Percentiles rank a stretch among this genome's conserved stretches.
phyloP scores from a whole-genome alignment of 2,797 vertebrate species.

The Hyperoplus immaculatus region DNA sequence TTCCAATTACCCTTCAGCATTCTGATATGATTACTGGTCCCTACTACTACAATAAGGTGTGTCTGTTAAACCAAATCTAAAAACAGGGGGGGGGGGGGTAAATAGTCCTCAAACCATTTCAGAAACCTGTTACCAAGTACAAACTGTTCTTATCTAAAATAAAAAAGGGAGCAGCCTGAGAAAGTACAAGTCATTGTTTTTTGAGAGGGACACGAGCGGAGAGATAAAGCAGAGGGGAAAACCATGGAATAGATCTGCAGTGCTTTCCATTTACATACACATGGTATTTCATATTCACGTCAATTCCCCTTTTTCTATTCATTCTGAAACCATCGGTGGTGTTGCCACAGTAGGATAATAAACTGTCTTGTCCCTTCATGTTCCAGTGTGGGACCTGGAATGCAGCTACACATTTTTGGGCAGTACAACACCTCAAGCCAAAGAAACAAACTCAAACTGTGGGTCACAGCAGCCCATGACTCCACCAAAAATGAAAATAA shows the following conservation, averaged over 20 bases:
- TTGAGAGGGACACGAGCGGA: slow-evolving; percentile 21
- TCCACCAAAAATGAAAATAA: slow-evolving; percentile 12
- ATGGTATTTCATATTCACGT: slow-evolving; percentile 60
- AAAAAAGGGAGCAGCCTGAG: background rate
- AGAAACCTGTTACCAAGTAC: slow-evolving; percentile 19
- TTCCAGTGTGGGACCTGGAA: slow-evolving; percentile 50
- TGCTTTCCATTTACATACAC: background rate
- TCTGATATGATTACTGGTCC: slow-evolving; percentile 11
- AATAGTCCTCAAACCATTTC: slow-evolving; percentile 8
- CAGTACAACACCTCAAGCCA: slow-evolving; percentile 37
- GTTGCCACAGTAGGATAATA: slow-evolving; percentile 52
- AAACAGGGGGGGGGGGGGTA: background rate
- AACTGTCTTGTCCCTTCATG: slow-evolving; percentile 69
- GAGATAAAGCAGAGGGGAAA: slow-evolving; percentile 2
- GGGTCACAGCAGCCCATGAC: slow-evolving; percentile 9
- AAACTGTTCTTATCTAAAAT: slow-evolving; percentile 27
- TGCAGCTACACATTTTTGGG: slow-evolving; percentile 29
- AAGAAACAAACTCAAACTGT: slow-evolving; percentile 30
- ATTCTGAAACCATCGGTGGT: slow-evolving; percentile 47
- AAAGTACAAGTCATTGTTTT: slow-evolving; percentile 16
- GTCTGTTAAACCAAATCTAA: slow-evolving; percentile 9
- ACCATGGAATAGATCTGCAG: slow-evolving; percentile 3
- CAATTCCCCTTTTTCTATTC: slow-evolving; percentile 41
- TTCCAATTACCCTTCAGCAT: slow-evolving; percentile 38
- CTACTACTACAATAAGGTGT: background rate